These are phyloP conservation scores for Melanocharis versteri DNA, from an alignment of 2,113 vertebrate genomes.

Conservation along the genomic window DNA sequence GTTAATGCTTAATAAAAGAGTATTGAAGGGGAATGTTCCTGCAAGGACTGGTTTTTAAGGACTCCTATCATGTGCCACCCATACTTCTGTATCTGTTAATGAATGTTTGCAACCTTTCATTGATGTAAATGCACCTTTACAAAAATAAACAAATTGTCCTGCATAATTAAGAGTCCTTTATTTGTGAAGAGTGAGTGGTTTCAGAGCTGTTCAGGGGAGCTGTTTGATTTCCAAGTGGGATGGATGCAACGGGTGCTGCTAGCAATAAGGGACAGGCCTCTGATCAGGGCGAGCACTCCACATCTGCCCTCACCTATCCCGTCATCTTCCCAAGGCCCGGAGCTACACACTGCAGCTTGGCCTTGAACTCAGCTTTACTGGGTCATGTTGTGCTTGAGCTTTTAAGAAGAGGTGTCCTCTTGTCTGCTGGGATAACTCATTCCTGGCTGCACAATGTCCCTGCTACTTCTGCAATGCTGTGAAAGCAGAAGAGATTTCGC, in stretches of 20 bases:
- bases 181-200: background rate
- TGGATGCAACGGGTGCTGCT: accelerated
- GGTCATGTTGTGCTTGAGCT: background rate
- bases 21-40: background rate
- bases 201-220: background rate
- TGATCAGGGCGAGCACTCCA: accelerated
- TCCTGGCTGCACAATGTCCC: background rate
- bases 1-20: conserved; percentile 38
- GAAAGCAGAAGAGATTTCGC: background rate
- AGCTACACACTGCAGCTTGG: background rate
- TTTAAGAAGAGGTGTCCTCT: background rate
- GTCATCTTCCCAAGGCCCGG: background rate
- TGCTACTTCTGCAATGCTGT: accelerated
- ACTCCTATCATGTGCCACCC: background rate
- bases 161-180: background rate
- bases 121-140: background rate
- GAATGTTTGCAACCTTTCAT: background rate
- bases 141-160: background rate
- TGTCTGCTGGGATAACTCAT: background rate
- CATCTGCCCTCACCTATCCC: background rate
- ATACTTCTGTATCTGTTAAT: accelerated
- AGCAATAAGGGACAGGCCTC: background rate
- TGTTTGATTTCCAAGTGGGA: background rate
- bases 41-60: background rate
- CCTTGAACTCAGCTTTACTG: background rate